phyloP scores from a whole-genome alignment of 2,888 invertebrate genomes.

The Acleris cristana region DNA sequence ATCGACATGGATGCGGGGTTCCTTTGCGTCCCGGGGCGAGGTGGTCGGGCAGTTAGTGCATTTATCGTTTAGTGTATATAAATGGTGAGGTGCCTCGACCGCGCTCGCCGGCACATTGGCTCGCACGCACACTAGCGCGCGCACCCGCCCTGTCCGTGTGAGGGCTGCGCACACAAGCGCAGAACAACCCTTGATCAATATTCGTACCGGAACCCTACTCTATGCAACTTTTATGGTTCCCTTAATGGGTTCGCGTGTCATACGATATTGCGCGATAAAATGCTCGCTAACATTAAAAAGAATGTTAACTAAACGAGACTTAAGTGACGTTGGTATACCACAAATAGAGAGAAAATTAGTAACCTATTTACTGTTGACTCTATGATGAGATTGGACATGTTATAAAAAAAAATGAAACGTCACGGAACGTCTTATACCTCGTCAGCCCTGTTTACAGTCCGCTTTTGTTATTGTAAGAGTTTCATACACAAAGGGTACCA shows the following conservation, averaged over 20 bases:
- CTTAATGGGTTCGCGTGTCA: slow-evolving; percentile 50
- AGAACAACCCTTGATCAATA: slow-evolving; percentile 75
- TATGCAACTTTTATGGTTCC: slow-evolving; percentile 64
- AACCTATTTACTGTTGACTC: no score
- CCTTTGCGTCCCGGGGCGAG: slow-evolving; percentile 36
- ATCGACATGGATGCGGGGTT: slow-evolving; percentile 40
- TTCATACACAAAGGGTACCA: no score
- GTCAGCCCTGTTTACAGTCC: no score
- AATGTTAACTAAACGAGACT: background rate
- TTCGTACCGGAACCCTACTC: slow-evolving; percentile 64
- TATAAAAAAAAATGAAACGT: no score
- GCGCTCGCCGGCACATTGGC: slow-evolving; percentile 54
- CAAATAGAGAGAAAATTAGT: no score
- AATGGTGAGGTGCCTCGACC: slow-evolving; percentile 51
- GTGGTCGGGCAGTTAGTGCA: slow-evolving; percentile 48
- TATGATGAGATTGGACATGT: no score
- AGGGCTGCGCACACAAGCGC: slow-evolving; percentile 62
- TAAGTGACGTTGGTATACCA: no score
- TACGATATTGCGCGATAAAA: slow-evolving; percentile 4
- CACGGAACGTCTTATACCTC: no score
- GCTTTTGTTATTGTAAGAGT: no score
- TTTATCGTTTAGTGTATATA: slow-evolving; percentile 54
- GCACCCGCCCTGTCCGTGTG: slow-evolving; percentile 44
- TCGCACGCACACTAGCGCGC: slow-evolving; percentile 52
- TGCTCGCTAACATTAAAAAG: background rate